Percentiles rank a stretch among this genome's conserved stretches.
Evolutionary conservation across 2,888 invertebrate genomes (phyloP).

Genomic region (Plutella xylostella): DNA sequence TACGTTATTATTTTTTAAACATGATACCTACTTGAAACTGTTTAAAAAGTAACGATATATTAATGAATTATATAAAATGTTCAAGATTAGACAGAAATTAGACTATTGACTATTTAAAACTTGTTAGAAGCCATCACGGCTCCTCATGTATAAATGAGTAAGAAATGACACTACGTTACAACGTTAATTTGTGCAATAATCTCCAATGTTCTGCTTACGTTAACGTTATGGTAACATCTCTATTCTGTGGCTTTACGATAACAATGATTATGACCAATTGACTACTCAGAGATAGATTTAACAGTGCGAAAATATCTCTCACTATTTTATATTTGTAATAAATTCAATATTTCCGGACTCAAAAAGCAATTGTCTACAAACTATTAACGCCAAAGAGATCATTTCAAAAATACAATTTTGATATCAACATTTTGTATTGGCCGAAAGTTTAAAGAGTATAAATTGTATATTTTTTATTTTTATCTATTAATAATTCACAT

Average conservation of each 20-base stretch:
- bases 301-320: conserved; percentile 69
- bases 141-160: background rate
- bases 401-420: conserved; percentile 68
- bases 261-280: conserved; percentile 43
- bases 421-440: conserved; percentile 59
- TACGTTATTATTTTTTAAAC: background rate
- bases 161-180: background rate
- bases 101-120: conserved; percentile 3
- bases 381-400: conserved; percentile 64
- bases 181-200: conserved; percentile 2
- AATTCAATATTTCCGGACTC: conserved; percentile 67
- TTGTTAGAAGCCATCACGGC: background rate
- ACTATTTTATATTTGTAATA: conserved; percentile 56
- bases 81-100: background rate
- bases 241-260: conserved; percentile 14
- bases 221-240: background rate
- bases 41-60: background rate
- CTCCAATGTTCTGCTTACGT: background rate
- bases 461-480: conserved; percentile 39
- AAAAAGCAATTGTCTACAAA: conserved; percentile 63
- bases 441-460: conserved; percentile 55
- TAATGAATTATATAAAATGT: background rate
- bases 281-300: conserved; percentile 44
- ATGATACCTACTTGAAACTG: background rate
- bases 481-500: conserved; percentile 36